Base-by-base conservation (phyloP, 1,140 invertebrate species). In the Bombus vancouverensis region DNA sequence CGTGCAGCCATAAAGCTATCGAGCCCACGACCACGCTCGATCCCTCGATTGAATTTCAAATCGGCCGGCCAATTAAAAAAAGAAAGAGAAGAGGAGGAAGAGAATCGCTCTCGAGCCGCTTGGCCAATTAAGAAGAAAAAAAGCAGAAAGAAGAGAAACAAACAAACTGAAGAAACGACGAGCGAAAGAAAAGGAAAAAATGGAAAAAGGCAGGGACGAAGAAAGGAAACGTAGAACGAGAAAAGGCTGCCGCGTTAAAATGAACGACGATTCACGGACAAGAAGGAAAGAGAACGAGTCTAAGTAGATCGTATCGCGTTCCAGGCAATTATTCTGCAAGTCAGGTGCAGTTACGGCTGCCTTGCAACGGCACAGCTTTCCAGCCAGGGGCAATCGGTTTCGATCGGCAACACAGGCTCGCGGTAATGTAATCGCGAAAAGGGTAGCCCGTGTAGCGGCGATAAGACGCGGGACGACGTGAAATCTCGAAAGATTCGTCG, bases 361-460 rank as follows among this genome's bases (percentile, higher is more conserved):
- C 6, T 28, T 25, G 39, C 12, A 12, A 15, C 10, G 22, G 44
- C 18, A 8, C 4, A 8, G 25, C 47, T 53, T 53, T 34, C 8
- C 65, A 32, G n/a, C 65, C 15, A 66, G 4, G 39, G 25, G 39
- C 22, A 70, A 53, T 44, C 78, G 34, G 32, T 47, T 65, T 44
- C 34, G 22, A 82, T 74, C 80, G n/a, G n/a, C n/a, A 62, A 62
- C 6, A 59, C 53, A 53, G 34, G 68, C 34, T 37, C 32, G 79
- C 34, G 37, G 34, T 32, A 82, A 73, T 62, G 73, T 47, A 76
- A 57, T 83, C 81, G 53, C 53, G 47, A 32, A 57, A 42, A 71
- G 83, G 68, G 79, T 72, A 87, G 76, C 86, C 78, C 82, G 87
- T 91, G 88, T 91, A 91, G 82, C 72, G 25, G 70, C 53, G 91